Evolutionary conservation across 2,113 vertebrate genomes (phyloP).

Genomic region (Pachypanchax playfairii): DNA sequence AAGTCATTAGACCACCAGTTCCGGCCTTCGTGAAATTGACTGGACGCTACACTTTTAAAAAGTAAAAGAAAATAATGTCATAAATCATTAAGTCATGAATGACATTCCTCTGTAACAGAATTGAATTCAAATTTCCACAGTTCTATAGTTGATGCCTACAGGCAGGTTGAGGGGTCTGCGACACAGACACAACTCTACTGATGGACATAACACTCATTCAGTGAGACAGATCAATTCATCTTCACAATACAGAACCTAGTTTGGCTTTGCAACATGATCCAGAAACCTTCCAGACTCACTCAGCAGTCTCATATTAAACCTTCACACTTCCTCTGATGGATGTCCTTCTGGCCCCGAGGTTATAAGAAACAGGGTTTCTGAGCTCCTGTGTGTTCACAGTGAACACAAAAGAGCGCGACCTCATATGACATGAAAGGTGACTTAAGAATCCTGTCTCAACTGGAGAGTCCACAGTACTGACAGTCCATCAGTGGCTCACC

Average conservation of each 20-base stretch:
- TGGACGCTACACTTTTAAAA: too few species aligned
- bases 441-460: conserved; percentile 54
- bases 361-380: conserved; percentile 2
- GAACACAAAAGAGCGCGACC: conserved; percentile 64
- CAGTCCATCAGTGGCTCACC: conserved; percentile 37
- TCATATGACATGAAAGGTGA: conserved; percentile 70
- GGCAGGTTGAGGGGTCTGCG: conserved; percentile 40
- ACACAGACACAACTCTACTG: conserved; percentile 49
- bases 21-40: too few species aligned
- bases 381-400: conserved; percentile 17
- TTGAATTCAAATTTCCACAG: conserved; percentile 58
- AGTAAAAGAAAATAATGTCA: conserved; percentile 1
- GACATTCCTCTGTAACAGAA: conserved; percentile 55
- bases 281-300: conserved; percentile 65
- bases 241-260: conserved; percentile 54
- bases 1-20: too few species aligned
- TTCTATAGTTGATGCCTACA: conserved; percentile 41
- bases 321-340: conserved; percentile 70
- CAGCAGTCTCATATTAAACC: conserved; percentile 69
- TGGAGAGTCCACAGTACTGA: conserved; percentile 38
- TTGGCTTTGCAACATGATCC: conserved; percentile 68
- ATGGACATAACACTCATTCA: conserved; percentile 53
- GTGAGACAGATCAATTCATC: conserved; percentile 49
- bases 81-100: conserved; percentile 43
- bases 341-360: conserved; percentile 47